Evolutionary conservation across 1,140 invertebrate genomes (phyloP).

Genomic region (Brachionus angularis): DNA sequence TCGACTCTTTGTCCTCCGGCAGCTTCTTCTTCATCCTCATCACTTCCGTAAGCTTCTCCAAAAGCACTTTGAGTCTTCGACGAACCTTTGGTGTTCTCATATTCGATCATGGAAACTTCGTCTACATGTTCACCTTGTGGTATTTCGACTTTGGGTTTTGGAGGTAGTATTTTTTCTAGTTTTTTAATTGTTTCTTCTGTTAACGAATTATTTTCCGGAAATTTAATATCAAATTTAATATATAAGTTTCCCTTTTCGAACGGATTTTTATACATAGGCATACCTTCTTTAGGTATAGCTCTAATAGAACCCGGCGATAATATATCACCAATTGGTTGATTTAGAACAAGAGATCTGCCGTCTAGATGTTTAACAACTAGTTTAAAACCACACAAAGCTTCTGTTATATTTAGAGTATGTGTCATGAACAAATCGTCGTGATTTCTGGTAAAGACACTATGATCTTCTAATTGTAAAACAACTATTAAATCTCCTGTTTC

Average conservation of each 20-base stretch:
- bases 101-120: constrained; percentile 42
- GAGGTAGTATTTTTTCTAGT: constrained; percentile 35
- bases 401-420: constrained; percentile 70
- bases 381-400: constrained; percentile 87
- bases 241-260: constrained; percentile 85
- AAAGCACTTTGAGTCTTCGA: background rate
- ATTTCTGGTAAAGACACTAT: constrained; percentile 69
- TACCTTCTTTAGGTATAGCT: constrained; percentile 80
- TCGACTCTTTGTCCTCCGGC: constrained; percentile 26
- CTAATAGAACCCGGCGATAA: constrained; percentile 58
- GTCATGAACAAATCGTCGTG: constrained; percentile 76
- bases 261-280: constrained; percentile 89
- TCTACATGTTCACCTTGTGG: constrained; percentile 43
- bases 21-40: constrained; percentile 35
- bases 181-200: constrained; percentile 50
- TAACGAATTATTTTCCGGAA: constrained; percentile 71
- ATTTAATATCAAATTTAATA: constrained; percentile 80
- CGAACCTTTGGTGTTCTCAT: constrained; percentile 20
- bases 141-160: constrained; percentile 20
- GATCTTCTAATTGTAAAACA: constrained; percentile 84
- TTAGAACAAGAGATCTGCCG: constrained; percentile 75
- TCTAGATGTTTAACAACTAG: constrained; percentile 84
- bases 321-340: constrained; percentile 68
- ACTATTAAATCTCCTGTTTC: constrained; percentile 82
- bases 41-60: background rate